phyloP scores from a whole-genome alignment of 2,797 vertebrate genomes.

The Mormyrus hasselquistii region DNA sequence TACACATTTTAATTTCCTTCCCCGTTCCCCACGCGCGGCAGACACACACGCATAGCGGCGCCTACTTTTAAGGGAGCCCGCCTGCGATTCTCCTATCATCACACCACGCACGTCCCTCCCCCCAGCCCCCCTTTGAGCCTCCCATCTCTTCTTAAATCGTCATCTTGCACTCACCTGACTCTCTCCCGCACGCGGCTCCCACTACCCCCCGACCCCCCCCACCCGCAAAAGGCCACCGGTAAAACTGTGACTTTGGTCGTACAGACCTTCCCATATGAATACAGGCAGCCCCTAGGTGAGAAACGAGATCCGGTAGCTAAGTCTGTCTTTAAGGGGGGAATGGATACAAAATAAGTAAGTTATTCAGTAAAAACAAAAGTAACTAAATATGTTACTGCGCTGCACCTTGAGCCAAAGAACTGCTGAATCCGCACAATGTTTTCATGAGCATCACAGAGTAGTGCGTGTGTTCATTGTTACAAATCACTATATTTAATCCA shows the following conservation, averaged over 20 bases:
- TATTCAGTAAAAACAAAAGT: not conserved
- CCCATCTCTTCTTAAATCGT: not conserved
- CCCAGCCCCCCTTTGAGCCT: not conserved
- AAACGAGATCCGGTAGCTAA: not conserved
- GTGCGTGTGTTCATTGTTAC: not conserved
- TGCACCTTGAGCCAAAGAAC: not conserved
- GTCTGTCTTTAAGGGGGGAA: not conserved
- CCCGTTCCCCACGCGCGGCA: too few species aligned
- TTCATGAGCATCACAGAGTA: not conserved
- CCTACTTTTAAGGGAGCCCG: not conserved
- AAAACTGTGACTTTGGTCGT: too few species aligned
- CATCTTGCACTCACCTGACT: not conserved
- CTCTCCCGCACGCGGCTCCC: not conserved
- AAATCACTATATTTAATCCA: not conserved
- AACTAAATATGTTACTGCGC: not conserved
- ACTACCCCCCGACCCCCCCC: too few species aligned
- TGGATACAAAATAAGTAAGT: not conserved
- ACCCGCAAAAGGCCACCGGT: too few species aligned
- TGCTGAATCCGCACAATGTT: not conserved
- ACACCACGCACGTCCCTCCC: not conserved
- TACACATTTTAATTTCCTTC: slow-evolving; percentile 6
- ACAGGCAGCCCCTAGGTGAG: not conserved
- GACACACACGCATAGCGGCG: not conserved
- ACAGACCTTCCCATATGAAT: too few species aligned
- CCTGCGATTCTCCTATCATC: not conserved